Evolutionary conservation across 2,888 invertebrate species (phyloP).

Genomic region (Ormyrus thymus): DNA sequence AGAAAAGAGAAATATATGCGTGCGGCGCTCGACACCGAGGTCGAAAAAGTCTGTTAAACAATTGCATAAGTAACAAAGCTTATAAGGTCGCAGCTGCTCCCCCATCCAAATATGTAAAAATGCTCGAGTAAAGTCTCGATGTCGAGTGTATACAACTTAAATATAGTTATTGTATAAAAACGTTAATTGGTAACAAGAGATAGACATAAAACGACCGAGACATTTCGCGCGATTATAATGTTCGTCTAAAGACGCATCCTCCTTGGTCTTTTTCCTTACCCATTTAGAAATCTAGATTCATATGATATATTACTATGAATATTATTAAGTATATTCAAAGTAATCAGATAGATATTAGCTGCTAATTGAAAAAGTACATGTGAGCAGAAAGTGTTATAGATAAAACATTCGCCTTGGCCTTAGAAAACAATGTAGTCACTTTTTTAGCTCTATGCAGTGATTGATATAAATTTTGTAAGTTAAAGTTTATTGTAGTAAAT

Average conservation of each 20-base stretch:
- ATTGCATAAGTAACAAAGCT: neutral
- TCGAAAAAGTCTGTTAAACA: neutral
- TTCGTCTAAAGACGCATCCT: slow-evolving; percentile 54
- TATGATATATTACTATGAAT: slow-evolving; percentile 64
- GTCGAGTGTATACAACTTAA: slow-evolving; percentile 60
- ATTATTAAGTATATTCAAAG: slow-evolving; percentile 61
- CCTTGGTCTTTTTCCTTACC: slow-evolving; percentile 34
- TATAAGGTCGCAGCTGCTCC: slow-evolving; percentile 10
- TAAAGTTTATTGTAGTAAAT: slow-evolving; percentile 12
- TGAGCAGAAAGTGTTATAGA: slow-evolving; percentile 28
- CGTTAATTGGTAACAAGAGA: slow-evolving; percentile 59
- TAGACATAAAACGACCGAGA: slow-evolving; percentile 47
- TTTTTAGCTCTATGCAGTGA: slow-evolving; percentile 17
- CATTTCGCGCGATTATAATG: slow-evolving; percentile 61
- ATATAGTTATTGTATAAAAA: slow-evolving; percentile 64
- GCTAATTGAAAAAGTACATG: slow-evolving; percentile 62
- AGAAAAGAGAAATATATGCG: slow-evolving; percentile 53
- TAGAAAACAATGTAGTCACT: neutral
- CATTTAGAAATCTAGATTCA: slow-evolving; percentile 66
- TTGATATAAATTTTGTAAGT: slow-evolving; percentile 6
- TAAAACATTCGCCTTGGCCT: slow-evolving; percentile 14
- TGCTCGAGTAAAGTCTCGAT: slow-evolving; percentile 53
- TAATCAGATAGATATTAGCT: slow-evolving; percentile 61
- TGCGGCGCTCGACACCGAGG: slow-evolving; percentile 40
- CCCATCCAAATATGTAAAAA: slow-evolving; percentile 19